Conservation (phyloP, 2,113 vertebrate genomes). For the Saiga tatarica region DNA sequence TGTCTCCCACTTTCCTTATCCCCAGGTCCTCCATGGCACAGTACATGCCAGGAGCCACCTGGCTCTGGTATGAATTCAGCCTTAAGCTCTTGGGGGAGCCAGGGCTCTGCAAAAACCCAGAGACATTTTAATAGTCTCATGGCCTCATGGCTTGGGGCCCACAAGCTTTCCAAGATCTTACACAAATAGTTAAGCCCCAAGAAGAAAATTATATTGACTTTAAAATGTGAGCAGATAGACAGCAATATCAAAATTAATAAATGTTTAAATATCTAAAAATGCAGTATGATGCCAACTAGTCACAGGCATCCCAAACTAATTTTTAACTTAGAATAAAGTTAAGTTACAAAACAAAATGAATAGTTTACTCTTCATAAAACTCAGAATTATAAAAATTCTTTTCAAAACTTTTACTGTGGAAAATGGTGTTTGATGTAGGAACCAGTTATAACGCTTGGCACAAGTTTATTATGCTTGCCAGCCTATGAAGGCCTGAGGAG, state of each 20-base stretch:
- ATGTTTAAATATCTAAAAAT: neutral
- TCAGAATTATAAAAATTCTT: neutral
- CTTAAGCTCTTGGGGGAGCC: neutral
- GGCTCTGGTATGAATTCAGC: neutral
- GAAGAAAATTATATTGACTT: neutral
- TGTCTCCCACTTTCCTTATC: neutral
- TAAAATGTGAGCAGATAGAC: neutral
- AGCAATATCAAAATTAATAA: neutral
- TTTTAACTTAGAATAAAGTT: neutral
- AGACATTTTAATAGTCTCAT: neutral
- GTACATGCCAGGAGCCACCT: neutral
- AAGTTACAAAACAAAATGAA: constrained; percentile 26
- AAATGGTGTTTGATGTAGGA: neutral
- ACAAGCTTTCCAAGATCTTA: neutral
- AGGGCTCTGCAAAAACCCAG: neutral
- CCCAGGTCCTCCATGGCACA: neutral
- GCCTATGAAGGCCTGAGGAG: neutral
- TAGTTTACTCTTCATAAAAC: neutral
- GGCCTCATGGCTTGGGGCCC: neutral
- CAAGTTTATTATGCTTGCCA: neutral
- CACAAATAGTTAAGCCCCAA: neutral
- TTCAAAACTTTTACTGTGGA: neutral
- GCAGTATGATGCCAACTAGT: neutral
- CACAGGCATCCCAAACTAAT: neutral
- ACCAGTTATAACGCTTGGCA: neutral